Percentiles rank a stretch among this genome's conserved stretches.
These are phyloP conservation scores for Umimayanthus kanabou DNA, from an alignment of 92 coral and sea anemone species.

Conservation along the genomic window DNA sequence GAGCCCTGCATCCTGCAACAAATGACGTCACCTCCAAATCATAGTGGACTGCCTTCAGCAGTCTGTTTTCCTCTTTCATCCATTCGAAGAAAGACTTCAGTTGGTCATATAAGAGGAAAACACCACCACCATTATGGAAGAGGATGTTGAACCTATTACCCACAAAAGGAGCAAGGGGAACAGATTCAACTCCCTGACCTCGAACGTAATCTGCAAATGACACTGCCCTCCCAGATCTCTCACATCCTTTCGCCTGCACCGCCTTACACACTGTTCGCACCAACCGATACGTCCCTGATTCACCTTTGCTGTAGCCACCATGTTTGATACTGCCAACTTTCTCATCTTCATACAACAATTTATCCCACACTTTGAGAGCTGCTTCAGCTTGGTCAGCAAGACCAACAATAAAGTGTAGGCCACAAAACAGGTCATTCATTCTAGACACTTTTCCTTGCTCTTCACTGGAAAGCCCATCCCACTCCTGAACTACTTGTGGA, in stretches of 20 bases:
- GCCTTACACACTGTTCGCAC: slow-evolving; percentile 29
- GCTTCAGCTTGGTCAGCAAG: slow-evolving; percentile 22
- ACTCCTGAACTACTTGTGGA: neutral
- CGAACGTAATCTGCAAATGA: too few relatives aligned
- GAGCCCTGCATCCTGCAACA: slow-evolving; percentile 47
- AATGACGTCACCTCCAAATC: slow-evolving; percentile 40
- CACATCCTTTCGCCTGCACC: too few relatives aligned
- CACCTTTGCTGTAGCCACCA: slow-evolving; percentile 36
- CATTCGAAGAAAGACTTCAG: slow-evolving; percentile 26
- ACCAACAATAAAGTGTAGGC: too few relatives aligned
- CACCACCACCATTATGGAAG: slow-evolving; percentile 25
- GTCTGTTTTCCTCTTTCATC: slow-evolving; percentile 38
- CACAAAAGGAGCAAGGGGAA: too few relatives aligned
- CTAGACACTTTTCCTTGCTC: neutral
- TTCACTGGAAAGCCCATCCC: neutral
- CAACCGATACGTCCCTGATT: slow-evolving; percentile 32
- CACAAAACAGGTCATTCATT: neutral
- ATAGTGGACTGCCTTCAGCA: slow-evolving; percentile 41
- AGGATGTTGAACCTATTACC: slow-evolving; percentile 24
- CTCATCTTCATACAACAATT: slow-evolving; percentile 17
- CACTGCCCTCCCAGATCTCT: too few relatives aligned
- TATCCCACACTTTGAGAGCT: slow-evolving; percentile 36
- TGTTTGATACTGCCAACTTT: slow-evolving; percentile 21
- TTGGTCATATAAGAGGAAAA: slow-evolving; percentile 22
- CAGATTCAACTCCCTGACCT: too few relatives aligned